phyloP scores from a whole-genome alignment of 2,888 invertebrate species.

The Acronicta leporina region DNA sequence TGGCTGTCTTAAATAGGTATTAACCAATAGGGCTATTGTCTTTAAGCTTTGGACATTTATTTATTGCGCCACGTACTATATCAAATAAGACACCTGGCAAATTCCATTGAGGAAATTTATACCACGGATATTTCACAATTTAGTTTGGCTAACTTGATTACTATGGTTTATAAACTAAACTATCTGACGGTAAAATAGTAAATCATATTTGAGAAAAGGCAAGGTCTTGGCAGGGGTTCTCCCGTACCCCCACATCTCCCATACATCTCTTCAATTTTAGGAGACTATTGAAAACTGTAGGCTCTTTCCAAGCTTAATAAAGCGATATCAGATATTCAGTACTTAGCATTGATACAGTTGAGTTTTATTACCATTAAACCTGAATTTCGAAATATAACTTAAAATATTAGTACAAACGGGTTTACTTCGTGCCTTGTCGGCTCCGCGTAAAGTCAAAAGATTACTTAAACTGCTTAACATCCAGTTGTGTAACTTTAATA shows the following conservation, averaged over 20 bases:
- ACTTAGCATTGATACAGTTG: too few relatives aligned
- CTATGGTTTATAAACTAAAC: too few relatives aligned
- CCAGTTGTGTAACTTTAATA: slow-evolving; percentile 35
- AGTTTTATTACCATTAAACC: slow-evolving; percentile 2
- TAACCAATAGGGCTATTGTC: slow-evolving; percentile 17
- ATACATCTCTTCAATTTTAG: too few relatives aligned
- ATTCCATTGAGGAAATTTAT: slow-evolving; percentile 18
- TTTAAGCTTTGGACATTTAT: slow-evolving; percentile 15
- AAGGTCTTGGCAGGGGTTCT: too few relatives aligned
- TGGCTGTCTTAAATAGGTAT: slow-evolving; percentile 14
- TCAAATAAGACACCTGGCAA: slow-evolving; percentile 43
- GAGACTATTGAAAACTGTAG: too few relatives aligned
- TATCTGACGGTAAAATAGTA: too few relatives aligned
- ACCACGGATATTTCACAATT: too few relatives aligned
- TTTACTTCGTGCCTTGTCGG: slow-evolving; percentile 44
- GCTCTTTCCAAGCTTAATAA: too few relatives aligned
- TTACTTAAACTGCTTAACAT: slow-evolving; percentile 43
- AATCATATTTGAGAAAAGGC: too few relatives aligned
- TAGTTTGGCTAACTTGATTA: too few relatives aligned
- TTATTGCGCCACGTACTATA: slow-evolving; percentile 21
- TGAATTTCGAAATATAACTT: slow-evolving; percentile 32
- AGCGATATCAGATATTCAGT: too few relatives aligned
- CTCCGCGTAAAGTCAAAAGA: slow-evolving; percentile 52
- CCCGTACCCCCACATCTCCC: too few relatives aligned
- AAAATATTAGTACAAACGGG: slow-evolving; percentile 37